Base-by-base conservation (phyloP, 2,113 vertebrate species). In the Numida meleagris region DNA sequence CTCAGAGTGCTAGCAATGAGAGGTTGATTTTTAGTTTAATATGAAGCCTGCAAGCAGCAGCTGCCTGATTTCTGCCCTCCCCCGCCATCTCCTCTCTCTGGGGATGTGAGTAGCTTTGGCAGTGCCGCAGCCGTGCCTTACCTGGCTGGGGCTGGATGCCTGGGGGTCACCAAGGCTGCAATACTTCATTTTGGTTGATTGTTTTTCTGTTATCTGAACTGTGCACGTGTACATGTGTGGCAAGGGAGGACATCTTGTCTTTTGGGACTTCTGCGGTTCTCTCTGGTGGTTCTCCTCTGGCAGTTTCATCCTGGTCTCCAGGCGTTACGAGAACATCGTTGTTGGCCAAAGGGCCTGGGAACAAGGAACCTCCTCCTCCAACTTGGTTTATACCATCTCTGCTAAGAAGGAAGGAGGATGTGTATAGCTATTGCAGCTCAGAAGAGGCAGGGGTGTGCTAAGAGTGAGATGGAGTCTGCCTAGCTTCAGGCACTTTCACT, bases 21-120 rank as follows among this genome's bases (percentile, higher is more conserved):
- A 86, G 58, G 83, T 58, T 83, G 89, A 94, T 93, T 94, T 95
- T 87, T 51, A 58, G 81, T 88, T 84, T 93, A 89, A 81, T 45
- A 86, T 4, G 8, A 2, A 6, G 36, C 82, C 76, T 45, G 57
- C 40, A 81, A 88, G 91, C 31, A 94, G 51, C 0, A 16, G 21
- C 76, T 81, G 55, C 31, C 46, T 94, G 94, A 93, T 88, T 96
- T 92, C 34, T 93, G 50, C 38, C 68, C 34, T 74, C 65, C 79
- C 34, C 19, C 50, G 48, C 42, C 42, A 38, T 74, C 25, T 67
- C 19, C 33, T 45, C 16, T 61, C 57, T 48, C 63, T 1, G 3
- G 46, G 66, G 63, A 9, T 1, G 2, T 34, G 38, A 68, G 50
- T 1, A 1, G 29, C 59, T 50, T 24, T 59, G 74, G 45, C 43